Percentiles rank a stretch among this genome's conserved stretches.
phyloP scores from a whole-genome alignment of 2,113 vertebrate genomes.

The Macquaria ambigua region DNA sequence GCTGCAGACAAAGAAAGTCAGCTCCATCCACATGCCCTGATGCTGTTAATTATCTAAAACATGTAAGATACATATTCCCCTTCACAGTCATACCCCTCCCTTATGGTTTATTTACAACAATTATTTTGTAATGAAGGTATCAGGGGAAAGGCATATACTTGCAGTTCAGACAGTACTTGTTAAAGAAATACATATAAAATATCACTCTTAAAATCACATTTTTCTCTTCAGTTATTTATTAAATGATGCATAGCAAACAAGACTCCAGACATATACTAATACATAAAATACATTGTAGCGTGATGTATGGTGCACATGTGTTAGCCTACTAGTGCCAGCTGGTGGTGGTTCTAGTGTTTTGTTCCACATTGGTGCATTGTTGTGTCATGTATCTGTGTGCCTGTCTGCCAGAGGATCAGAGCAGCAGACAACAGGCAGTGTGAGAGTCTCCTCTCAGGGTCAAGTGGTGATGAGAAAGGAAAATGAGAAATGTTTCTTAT shows the following conservation, averaged over 20 bases:
- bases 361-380: conserved; percentile 48
- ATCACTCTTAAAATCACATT: not conserved
- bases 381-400: conserved; percentile 31
- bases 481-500: not conserved
- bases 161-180: not conserved
- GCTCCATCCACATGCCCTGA: not conserved
- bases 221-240: too few species aligned
- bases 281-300: not conserved
- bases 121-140: not conserved
- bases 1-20: conserved; percentile 42
- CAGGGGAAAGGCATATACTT: not conserved
- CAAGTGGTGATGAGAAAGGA: not conserved
- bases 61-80: not conserved
- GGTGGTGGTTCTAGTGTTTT: conserved; percentile 49
- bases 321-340: conserved; percentile 57
- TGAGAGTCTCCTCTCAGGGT: conserved; percentile 12
- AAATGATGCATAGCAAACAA: not conserved
- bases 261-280: not conserved
- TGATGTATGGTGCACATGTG: conserved; percentile 4
- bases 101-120: not conserved
- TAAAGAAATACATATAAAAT: not conserved
- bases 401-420: conserved; percentile 28
- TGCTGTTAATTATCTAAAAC: not conserved
- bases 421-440: conserved; percentile 7
- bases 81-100: not conserved